Conservation (phyloP, 2,113 vertebrate genomes). For the Callorhinus ursinus region DNA sequence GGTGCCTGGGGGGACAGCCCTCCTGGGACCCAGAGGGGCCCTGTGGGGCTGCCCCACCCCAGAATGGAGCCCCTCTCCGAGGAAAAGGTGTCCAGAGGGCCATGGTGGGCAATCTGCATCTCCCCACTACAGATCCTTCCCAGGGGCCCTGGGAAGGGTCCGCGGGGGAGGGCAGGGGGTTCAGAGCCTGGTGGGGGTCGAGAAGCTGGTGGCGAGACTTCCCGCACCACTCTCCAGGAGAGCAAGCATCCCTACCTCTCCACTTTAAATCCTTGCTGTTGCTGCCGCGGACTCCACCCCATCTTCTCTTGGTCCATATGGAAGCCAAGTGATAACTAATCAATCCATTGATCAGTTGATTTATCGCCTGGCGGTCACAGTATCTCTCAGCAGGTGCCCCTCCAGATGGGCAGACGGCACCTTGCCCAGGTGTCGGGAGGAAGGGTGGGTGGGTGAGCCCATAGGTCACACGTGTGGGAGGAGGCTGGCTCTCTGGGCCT, state of each 20-base stretch:
- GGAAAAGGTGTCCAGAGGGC: background rate
- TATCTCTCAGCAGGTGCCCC: background rate
- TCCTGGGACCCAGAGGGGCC: background rate
- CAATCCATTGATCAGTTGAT: fast-evolving
- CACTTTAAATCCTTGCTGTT: background rate
- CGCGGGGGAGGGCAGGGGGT: too few relatives aligned
- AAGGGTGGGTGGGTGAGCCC: background rate
- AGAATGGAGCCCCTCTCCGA: too few relatives aligned
- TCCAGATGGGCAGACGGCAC: too few relatives aligned
- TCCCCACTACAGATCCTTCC: background rate
- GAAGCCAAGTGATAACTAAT: fast-evolving
- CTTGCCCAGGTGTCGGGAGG: fast-evolving
- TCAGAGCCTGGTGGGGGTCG: background rate
- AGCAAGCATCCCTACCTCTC: fast-evolving
- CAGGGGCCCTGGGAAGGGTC: background rate
- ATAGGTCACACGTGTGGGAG: background rate
- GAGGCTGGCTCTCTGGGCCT: too few relatives aligned
- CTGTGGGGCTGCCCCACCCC: too few relatives aligned
- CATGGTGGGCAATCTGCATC: fast-evolving
- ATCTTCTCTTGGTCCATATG: background rate
- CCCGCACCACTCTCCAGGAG: fast-evolving
- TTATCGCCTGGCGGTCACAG: background rate
- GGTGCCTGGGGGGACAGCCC: background rate
- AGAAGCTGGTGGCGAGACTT: background rate
- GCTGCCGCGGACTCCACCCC: background rate